phyloP scores from a whole-genome alignment of 2,888 invertebrate species.

The Heliconius charithonia region DNA sequence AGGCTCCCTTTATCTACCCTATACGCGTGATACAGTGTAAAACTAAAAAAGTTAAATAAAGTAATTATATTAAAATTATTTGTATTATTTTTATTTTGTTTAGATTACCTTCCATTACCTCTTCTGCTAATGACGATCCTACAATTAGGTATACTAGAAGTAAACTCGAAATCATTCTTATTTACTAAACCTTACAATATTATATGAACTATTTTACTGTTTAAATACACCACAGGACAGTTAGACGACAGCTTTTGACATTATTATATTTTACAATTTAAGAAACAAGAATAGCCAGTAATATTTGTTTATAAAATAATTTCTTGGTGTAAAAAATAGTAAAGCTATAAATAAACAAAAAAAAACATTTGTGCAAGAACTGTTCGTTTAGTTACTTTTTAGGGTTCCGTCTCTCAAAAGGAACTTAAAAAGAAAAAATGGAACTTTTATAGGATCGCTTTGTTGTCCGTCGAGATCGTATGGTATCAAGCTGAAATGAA shows the following conservation, averaged over 20 bases:
- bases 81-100: neutral
- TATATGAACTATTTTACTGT: neutral
- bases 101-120: neutral
- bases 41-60: neutral
- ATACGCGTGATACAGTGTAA: neutral
- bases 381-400: no score
- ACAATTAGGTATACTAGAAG: neutral
- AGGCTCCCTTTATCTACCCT: neutral
- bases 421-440: no score
- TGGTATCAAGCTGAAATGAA: no score
- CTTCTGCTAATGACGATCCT: neutral
- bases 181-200: neutral
- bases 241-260: neutral
- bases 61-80: no score
- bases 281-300: neutral
- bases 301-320: neutral
- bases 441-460: no score
- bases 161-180: constrained; percentile 6
- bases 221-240: no score
- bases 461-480: no score
- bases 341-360: no score
- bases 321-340: no score
- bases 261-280: neutral
- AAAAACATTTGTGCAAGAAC: no score
- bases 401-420: no score